Conservation (phyloP, 1,140 invertebrate genomes). For the Aplysia californica region DNA sequence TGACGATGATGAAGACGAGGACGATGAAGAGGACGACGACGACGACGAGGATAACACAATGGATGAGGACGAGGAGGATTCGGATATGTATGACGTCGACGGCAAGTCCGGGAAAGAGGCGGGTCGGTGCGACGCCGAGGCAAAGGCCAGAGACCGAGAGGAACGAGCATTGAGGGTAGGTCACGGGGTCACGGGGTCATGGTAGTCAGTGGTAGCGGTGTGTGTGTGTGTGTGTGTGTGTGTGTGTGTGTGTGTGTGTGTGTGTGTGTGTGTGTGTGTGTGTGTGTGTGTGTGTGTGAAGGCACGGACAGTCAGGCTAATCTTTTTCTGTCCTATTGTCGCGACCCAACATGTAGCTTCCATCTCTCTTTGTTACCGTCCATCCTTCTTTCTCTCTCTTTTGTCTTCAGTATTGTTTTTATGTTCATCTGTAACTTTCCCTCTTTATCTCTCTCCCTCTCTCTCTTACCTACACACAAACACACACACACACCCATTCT, state of each 20-base stretch:
- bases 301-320: background rate
- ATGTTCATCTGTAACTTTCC: background rate
- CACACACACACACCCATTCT: background rate
- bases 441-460: background rate
- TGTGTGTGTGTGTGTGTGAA: background rate
- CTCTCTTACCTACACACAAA: background rate
- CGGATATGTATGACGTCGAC: constrained; percentile 17
- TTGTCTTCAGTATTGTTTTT: background rate
- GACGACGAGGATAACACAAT: constrained; percentile 70
- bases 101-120: background rate
- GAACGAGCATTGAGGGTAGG: constrained; percentile 21
- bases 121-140: constrained; percentile 11
- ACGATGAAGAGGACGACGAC: constrained; percentile 89
- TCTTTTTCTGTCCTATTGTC: no score
- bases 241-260: background rate
- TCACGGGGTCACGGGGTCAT: background rate
- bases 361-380: background rate
- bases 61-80: constrained; percentile 32
- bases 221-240: background rate
- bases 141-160: constrained; percentile 20
- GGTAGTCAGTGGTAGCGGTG: background rate
- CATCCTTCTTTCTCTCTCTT: background rate
- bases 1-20: constrained; percentile 77
- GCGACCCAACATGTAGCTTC: no score
- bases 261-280: background rate